These are phyloP conservation scores for Morelia viridis DNA, from an alignment of 2,797 vertebrate species.

Conservation along the genomic window DNA sequence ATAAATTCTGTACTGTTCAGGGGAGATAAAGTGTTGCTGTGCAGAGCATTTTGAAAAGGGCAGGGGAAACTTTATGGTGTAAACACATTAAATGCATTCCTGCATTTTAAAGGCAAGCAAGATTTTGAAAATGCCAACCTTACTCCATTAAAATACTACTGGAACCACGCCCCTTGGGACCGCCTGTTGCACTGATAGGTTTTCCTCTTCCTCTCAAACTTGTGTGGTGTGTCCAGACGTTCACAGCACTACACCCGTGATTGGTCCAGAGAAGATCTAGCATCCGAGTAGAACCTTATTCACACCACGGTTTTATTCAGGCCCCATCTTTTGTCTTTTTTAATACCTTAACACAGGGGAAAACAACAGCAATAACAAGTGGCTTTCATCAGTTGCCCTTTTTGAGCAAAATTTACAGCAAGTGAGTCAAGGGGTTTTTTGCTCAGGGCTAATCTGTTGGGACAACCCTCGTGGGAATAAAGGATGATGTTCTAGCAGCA, in stretches of 20 bases:
- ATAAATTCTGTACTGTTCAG: conserved; percentile 21
- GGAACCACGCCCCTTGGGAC: not conserved
- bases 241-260: not conserved
- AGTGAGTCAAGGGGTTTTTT: too few species aligned
- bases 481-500: too few species aligned
- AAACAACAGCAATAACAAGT: not conserved
- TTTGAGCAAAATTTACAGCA: not conserved
- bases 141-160: not conserved
- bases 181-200: not conserved
- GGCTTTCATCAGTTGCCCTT: not conserved
- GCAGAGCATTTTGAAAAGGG: conserved; percentile 5
- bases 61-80: conserved; percentile 12
- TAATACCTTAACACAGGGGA: too few species aligned
- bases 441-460: too few species aligned
- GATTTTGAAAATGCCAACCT: not conserved
- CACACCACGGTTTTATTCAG: too few species aligned
- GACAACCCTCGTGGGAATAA: too few species aligned
- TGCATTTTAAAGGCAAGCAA: conserved; percentile 13
- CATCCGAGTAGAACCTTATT: not conserved
- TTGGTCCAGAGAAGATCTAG: too few species aligned
- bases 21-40: conserved; percentile 19
- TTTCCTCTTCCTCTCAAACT: too few species aligned
- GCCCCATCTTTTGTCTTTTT: too few species aligned
- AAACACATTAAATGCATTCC: conserved; percentile 24
- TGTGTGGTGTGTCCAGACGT: not conserved